Base-by-base conservation (phyloP, 2,888 invertebrate genomes). In the Lymantria dispar region DNA sequence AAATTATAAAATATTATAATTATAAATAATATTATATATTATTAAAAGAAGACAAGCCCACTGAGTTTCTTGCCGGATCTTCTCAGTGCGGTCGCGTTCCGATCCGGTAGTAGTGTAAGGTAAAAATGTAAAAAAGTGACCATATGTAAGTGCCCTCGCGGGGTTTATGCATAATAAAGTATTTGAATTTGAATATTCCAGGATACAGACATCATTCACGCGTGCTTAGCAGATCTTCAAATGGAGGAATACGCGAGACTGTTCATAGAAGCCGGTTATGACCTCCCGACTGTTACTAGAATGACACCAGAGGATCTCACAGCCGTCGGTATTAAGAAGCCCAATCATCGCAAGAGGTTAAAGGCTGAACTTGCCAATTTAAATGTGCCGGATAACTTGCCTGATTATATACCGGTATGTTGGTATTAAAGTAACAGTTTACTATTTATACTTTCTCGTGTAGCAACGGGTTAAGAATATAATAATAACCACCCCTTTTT, bases 271-370 rank as follows among this genome's bases (percentile, higher is more conserved):
- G 98, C 99, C 11, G 99, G 99, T 37, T 99, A 99, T 84, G 99
- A 99, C 91, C 94, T 99, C 90, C 96, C 98, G 29, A 99, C 99
- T 1, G 98, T 99, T 75, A 97, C 98, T n/a, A 94, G 98, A 68
- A 99, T 99, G 98, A 99, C 99, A 11, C 99, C 99, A 0, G 99
- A 99, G 90, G 98, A 96, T 91, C 93, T 96, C 69, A 96, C 96
- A 43, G 96, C 96, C 48, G 95, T 96, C 75, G 96, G 96, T 71
- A 98, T 99, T 70, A 98, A 98, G 79, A 98, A 99, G 87, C 99
- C 99, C 37, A 97, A 97, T 82, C 99, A 99, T 86, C 94, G 99
- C 68, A 99, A 99, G 84, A 94, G 97, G 71, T 94, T 99, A 76
- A 99, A 99, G 92, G 95, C 97, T 52, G 98, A 99, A 90, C 98